Percentiles rank a stretch among this genome's conserved stretches.
Evolutionary conservation across 2,113 vertebrate species (phyloP).

Genomic region (Heterotilapia buettikoferi): DNA sequence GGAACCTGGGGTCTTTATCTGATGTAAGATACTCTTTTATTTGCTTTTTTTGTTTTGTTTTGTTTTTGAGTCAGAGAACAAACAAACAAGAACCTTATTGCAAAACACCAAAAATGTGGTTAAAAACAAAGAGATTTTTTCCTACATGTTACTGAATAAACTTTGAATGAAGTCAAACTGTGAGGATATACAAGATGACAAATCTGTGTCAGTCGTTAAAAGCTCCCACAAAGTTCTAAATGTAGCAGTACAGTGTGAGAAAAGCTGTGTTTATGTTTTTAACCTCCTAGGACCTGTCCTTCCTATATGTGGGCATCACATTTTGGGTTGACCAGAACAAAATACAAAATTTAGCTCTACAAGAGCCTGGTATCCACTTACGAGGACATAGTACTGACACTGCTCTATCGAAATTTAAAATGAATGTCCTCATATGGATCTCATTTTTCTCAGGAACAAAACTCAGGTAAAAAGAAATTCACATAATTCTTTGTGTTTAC

Average conservation of each 20-base stretch:
- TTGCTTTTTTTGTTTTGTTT: not conserved
- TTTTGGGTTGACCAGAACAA: too few relatives aligned
- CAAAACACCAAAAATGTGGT: not conserved
- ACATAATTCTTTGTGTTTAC: too few relatives aligned
- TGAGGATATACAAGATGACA: rapidly evolving
- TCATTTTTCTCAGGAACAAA: too few relatives aligned
- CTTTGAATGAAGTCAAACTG: not conserved
- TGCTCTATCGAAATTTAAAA: too few relatives aligned
- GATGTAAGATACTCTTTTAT: not conserved
- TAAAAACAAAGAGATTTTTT: not conserved
- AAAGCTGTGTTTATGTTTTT: too few relatives aligned
- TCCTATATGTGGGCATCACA: too few relatives aligned
- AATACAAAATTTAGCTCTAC: too few relatives aligned
- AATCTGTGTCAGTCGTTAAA: rapidly evolving
- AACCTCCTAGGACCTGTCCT: too few relatives aligned
- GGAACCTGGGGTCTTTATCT: rapidly evolving
- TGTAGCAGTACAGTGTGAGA: not conserved
- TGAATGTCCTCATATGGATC: too few relatives aligned
- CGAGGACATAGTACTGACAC: too few relatives aligned
- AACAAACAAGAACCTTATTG: rapidly evolving
- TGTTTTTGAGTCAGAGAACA: not conserved
- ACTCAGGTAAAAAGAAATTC: too few relatives aligned
- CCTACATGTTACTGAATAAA: not conserved
- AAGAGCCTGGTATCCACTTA: too few relatives aligned
- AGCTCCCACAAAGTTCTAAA: not conserved